Base-by-base conservation (phyloP, 1,140 invertebrate genomes). In the Hypsibius dujardini region DNA sequence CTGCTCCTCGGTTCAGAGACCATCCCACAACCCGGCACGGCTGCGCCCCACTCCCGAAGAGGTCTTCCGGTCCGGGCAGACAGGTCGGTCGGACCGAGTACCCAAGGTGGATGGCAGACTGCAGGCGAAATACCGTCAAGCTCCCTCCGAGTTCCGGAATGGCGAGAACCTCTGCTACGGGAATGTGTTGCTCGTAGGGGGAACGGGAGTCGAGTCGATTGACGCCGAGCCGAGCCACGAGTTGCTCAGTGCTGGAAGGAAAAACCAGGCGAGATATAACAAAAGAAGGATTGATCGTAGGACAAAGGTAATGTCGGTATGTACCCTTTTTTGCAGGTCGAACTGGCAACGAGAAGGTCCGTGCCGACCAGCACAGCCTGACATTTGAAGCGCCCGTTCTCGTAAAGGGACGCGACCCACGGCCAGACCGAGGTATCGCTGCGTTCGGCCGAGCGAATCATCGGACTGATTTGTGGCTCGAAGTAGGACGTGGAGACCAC, bases 181-280 rank as follows among this genome's bases (percentile, higher is more conserved):
- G 62, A 42, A 67, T 67, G 62, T 67, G 62, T 42, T 67, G 62
- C 45, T 67, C 62, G 42, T 67, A 67, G 7, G 62, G 62, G 3
- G 62, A 67, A 15, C 62, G 12, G 42, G 62, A 67, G 42, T 67
- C 62, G 12, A 67, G 42, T 7, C 62, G 62, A 42, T 15, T 15
- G 3, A 45, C 62, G 7, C 62, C 62, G 3, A 67, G 42, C 12
- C 62, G 62, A 7, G 62, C 62, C 3, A 67, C 3, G 3, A 42
- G 3, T 67, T 67, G 12, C 42, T 67, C 62, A 42, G 12, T 12
- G 12, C 62, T 67, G 42, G 12, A 12, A 67, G 45, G 12, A 67
- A 15, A 67, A 15, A 67, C 12, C 12, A 67, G 7, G 62, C 62
- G 7, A 12, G 12, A 67, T 7, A 67, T 15, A 7, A 15, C 62